Percentiles rank a stretch among this genome's conserved stretches.
Evolutionary conservation across 2,113 vertebrate species (phyloP).

Genomic region (Campylomormyrus tamandua): DNA sequence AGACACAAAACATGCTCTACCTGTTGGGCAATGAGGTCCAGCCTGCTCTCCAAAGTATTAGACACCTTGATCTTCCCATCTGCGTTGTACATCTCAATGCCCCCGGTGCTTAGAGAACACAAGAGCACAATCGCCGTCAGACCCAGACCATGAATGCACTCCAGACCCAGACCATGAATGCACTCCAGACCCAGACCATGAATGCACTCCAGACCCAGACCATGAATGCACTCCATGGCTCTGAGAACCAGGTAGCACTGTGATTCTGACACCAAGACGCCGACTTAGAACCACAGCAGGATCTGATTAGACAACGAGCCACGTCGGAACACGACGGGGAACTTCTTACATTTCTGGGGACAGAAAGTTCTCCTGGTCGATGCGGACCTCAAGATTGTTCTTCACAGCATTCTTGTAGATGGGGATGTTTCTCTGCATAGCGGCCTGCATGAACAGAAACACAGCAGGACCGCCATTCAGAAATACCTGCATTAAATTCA

Average conservation of each 20-base stretch:
- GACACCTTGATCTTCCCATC: constrained; percentile 90
- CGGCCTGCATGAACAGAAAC: constrained; percentile 51
- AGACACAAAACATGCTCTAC: constrained; percentile 45
- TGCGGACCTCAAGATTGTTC: constrained; percentile 75
- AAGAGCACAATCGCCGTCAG: background rate
- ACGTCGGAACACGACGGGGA: constrained; percentile 42
- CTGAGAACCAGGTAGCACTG: background rate
- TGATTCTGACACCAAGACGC: background rate
- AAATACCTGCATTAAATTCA: background rate
- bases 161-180: background rate
- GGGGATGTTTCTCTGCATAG: constrained; percentile 84
- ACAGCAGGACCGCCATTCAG: background rate
- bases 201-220: background rate
- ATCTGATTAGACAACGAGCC: background rate
- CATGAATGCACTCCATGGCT: background rate
- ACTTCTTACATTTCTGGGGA: constrained; percentile 78
- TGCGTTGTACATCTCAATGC: constrained; percentile 82
- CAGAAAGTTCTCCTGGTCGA: constrained; percentile 83
- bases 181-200: background rate
- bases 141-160: background rate
- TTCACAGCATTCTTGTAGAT: constrained; percentile 81
- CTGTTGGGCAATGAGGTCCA: constrained; percentile 96
- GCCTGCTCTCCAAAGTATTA: constrained; percentile 91
- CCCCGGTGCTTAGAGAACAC: constrained; percentile 71
- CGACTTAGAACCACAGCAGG: background rate